Evolutionary conservation across 2,113 vertebrate genomes (phyloP), one percentile per base, ranked within the genome.

Genomic region (Amia ocellicauda): DNA sequence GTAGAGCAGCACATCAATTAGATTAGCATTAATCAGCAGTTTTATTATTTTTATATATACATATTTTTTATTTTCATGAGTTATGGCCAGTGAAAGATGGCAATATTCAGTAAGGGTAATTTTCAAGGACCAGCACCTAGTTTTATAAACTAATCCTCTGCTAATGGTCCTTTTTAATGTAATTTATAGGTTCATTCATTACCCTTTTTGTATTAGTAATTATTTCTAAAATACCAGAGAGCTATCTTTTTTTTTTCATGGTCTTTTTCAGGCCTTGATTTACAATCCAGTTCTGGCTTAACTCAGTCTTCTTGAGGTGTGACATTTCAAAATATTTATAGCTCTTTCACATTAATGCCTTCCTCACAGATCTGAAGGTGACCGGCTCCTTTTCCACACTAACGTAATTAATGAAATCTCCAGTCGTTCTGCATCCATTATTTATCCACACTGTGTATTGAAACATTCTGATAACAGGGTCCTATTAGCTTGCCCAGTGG

Each of bases 251-350:
- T n/a, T n/a, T 89, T 90, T 89, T 89, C 90, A 86, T 81, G 91
- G 89, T 91, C 91, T 89, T 93, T 92, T 86, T 78, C 76, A 73
- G 77, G 69, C 71, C 73, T 85, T 97, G 95, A 99, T 98, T 97
- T 98, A 99, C 87, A 78, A 71, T 83, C 67, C 70, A 72, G 82
- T 82, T 90, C 84, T 49, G 90, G 91, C 92, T 92, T 92, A 93
- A 93, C 90, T 95, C 93, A 83, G 90, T 94, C 93, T 95, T 94
- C 91, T 87, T 89, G 91, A 95, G 91, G 89, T 94, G 92, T 99
- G 96, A 98, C 96, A 99, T 99, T 99, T 99, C 91, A 91, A 97
- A 97, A 96, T 99, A 98, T 99, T 99, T 99, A 99, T 98, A 92
- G 93, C 96, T 93, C 92, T 91, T 91, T 89, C 93, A 94, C 92